Evolutionary conservation across 2,113 vertebrate species (phyloP), one percentile per base, ranked within the genome.

Genomic region (Apaloderma vittatum): DNA sequence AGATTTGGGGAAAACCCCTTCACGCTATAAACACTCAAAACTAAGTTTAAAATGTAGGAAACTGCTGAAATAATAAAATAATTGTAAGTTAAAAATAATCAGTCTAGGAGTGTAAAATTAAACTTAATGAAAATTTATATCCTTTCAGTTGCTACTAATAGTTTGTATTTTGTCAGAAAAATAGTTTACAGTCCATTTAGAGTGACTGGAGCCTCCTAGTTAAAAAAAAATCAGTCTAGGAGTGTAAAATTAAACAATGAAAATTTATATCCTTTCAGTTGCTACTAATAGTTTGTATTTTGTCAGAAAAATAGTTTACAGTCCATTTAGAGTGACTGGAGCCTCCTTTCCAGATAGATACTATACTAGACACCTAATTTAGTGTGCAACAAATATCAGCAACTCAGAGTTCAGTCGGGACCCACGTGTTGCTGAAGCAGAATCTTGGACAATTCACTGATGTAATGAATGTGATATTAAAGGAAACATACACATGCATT

Each of bases 1-100:
- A 46, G 59, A 52, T 65, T 68, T 43, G 6, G 5, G 4, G 24
- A 8, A 3, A 20, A 5, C 27, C 20, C 27, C 20, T 1, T 0
- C 3, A 26, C 11, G 45, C 7, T 27, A 58, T 24, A 70, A 81
- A 4, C 17, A 81, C 8, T 61, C 18, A 90, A 81, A 85, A 0
- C 3, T 87, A 40, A 34, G 4, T 13, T 82, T 67, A 59, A 72
- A 89, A 77, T 68, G 26, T 11, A 84, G 36, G 6, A 37, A 88
- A 32, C 7, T 52, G 16, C 15, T 76, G 15, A 68, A 86, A 88
- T 67, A 48, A 85, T 40, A 78, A 45, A 40, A 34, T 17, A 62
- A 65, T 37, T 81, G 6, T 27, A 67, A 49, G 2, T 23, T 49
- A 2, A 26, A 82, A 70, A 61, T 68, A 46, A 20, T 8, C 6